Evolutionary conservation across 2,797 vertebrate genomes (phyloP).

Genomic region (Macrochelys suwanniensis): DNA sequence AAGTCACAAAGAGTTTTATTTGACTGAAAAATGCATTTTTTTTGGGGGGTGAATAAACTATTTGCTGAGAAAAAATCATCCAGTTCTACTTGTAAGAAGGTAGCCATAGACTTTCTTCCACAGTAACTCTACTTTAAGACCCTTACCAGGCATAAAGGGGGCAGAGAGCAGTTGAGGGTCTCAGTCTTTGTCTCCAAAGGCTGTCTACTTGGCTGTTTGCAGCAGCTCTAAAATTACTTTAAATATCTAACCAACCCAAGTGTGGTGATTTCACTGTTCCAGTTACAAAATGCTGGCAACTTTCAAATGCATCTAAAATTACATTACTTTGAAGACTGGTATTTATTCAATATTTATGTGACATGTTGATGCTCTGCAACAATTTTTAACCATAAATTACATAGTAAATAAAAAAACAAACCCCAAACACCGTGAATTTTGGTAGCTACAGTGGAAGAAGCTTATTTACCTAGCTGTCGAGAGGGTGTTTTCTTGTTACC

Average conservation of each 20-base stretch:
- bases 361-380: not conserved
- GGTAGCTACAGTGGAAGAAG: conserved; percentile 2
- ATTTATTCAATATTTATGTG: not conserved
- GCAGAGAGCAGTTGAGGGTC: not conserved
- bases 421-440: not conserved
- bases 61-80: not conserved
- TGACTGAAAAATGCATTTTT: not conserved
- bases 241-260: fast-evolving
- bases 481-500: not conserved
- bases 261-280: not conserved
- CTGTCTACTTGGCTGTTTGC: not conserved
- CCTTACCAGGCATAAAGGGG: fast-evolving
- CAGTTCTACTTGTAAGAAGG: not conserved
- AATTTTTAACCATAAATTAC: not conserved
- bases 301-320: not conserved
- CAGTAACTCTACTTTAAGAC: not conserved
- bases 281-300: fast-evolving
- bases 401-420: not conserved
- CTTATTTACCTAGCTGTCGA: conserved; percentile 3
- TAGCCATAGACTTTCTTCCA: not conserved
- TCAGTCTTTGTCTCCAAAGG: not conserved
- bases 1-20: not conserved
- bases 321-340: not conserved
- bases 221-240: not conserved
- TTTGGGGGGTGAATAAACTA: not conserved